Conservation (phyloP, 2,113 vertebrate genomes). For the Bufo bufo region DNA sequence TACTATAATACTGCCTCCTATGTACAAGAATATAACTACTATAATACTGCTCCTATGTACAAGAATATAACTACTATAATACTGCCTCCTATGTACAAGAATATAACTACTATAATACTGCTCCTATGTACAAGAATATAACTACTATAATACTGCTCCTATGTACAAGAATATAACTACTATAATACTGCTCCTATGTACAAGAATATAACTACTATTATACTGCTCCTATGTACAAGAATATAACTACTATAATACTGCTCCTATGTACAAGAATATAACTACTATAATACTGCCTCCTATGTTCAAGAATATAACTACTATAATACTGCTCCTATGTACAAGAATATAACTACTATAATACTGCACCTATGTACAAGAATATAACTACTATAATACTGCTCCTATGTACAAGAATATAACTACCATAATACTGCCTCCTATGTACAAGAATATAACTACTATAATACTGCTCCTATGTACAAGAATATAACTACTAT, state of each 20-base stretch:
- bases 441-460: no score
- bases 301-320: conserved; percentile 2
- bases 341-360: neutral
- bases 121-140: neutral
- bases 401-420: no score
- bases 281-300: conserved; percentile 11
- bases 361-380: no score
- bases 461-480: no score
- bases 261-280: neutral
- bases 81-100: neutral
- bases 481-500: no score
- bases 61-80: neutral
- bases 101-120: neutral
- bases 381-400: no score
- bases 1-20: conserved; percentile 3
- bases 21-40: neutral
- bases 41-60: conserved; percentile 4
- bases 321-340: neutral
- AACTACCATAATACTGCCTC: no score
- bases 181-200: conserved; percentile 6
- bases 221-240: conserved; percentile 7
- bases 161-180: neutral
- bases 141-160: conserved; percentile 1
- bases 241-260: conserved; percentile 6
- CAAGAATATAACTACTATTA: neutral